These are phyloP conservation scores for Eupithecia tripunctaria DNA, from an alignment of 2,888 invertebrate genomes.

Conservation along the genomic window DNA sequence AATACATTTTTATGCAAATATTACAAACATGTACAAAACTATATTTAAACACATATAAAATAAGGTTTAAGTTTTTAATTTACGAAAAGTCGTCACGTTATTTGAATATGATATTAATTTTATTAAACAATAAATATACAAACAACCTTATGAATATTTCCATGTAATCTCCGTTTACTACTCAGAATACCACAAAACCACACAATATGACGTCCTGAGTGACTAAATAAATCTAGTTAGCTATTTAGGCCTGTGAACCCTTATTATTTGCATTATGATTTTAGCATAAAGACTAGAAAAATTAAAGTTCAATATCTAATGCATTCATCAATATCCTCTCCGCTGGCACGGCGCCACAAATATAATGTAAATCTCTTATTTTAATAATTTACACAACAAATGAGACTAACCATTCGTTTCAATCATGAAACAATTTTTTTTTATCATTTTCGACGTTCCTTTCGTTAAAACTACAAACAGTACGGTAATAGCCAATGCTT, in stretches of 20 bases:
- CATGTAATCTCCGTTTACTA: neutral
- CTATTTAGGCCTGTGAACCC: neutral
- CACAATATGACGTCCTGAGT: neutral
- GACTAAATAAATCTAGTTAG: neutral
- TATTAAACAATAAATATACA: neutral
- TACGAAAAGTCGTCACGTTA: neutral
- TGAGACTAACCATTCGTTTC: neutral
- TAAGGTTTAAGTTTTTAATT: neutral
- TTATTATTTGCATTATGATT: neutral
- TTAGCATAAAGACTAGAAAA: neutral
- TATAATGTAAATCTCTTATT: neutral
- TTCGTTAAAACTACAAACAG: constrained; percentile 37
- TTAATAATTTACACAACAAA: neutral
- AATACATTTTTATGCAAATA: neutral
- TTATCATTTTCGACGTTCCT: neutral
- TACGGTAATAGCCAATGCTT: constrained; percentile 32
- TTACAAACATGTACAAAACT: neutral
- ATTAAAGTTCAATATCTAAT: neutral
- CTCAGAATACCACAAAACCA: neutral
- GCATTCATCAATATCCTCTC: too few relatives aligned
- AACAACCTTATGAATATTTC: neutral
- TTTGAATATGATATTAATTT: too few relatives aligned
- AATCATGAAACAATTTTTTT: constrained; percentile 8
- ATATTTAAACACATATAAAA: neutral
- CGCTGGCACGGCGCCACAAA: too few relatives aligned